A percentile compares a stretch with the other conserved stretches of the same genome.
phyloP scores from a whole-genome alignment of 1,140 invertebrate genomes.

The Drosophila trapezifrons region DNA sequence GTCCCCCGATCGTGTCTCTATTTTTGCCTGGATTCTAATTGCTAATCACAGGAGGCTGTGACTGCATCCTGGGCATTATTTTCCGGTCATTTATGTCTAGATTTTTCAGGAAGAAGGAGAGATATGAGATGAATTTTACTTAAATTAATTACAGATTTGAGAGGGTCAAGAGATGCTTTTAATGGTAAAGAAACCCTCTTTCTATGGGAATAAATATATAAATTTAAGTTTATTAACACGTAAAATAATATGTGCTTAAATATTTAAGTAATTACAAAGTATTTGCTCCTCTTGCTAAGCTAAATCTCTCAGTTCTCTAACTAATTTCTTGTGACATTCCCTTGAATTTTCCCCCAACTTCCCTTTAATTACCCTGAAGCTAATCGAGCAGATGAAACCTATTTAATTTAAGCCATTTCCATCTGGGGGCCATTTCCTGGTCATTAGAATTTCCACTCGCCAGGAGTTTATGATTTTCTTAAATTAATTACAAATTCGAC shows the following conservation, averaged over 20 bases:
- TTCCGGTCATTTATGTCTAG: too few relatives aligned
- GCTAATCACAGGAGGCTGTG: slow-evolving; percentile 1
- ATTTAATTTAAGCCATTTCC: slow-evolving; percentile 27
- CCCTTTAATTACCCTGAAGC: neutral
- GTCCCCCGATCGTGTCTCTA: slow-evolving; percentile 18
- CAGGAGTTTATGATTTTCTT: slow-evolving; percentile 61
- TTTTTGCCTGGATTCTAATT: slow-evolving; percentile 25
- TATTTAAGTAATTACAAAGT: neutral
- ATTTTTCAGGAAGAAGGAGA: neutral
- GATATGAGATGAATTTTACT: neutral
- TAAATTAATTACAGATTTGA: neutral
- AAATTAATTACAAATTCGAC: slow-evolving; percentile 74
- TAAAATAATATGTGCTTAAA: neutral
- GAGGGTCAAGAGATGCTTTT: too few relatives aligned
- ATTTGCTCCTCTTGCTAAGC: neutral
- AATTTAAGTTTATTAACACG: too few relatives aligned
- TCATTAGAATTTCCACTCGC: slow-evolving; percentile 60
- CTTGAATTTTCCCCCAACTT: neutral
- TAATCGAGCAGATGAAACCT: neutral
- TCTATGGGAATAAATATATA: too few relatives aligned
- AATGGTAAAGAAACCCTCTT: too few relatives aligned
- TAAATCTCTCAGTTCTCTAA: neutral
- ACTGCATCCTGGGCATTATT: neutral
- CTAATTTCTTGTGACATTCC: neutral
- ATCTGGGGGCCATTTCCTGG: slow-evolving; percentile 33